Evolutionary conservation across 2,888 invertebrate species (phyloP).

Genomic region (Drosophila formosana): DNA sequence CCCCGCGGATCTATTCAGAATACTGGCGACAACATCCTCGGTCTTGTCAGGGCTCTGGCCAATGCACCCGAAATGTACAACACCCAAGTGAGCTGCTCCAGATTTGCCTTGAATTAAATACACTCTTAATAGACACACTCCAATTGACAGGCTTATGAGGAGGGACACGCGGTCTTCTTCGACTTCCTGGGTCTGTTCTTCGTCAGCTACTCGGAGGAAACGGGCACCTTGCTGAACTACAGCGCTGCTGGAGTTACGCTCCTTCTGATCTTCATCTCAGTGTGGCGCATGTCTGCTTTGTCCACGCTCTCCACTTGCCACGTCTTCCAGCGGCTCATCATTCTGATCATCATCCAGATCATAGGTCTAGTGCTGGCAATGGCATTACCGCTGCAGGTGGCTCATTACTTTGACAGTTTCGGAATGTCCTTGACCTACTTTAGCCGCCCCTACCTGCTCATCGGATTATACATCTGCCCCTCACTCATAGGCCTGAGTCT

Average conservation of each 20-base stretch:
- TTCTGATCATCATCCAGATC: constrained; percentile 74
- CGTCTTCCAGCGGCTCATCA: constrained; percentile 56
- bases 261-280: constrained; percentile 67
- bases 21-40: constrained; percentile 90
- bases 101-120: neutral
- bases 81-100: constrained; percentile 59
- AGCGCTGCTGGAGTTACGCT: constrained; percentile 83
- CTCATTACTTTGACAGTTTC: constrained; percentile 82
- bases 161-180: constrained; percentile 88
- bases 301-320: constrained; percentile 49
- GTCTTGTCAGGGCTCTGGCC: constrained; percentile 86
- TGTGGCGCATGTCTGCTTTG: constrained; percentile 75
- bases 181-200: constrained; percentile 90
- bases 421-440: constrained; percentile 87
- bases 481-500: constrained; percentile 77
- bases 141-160: constrained; percentile 80
- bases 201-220: constrained; percentile 87
- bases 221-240: constrained; percentile 83
- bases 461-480: constrained; percentile 83
- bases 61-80: constrained; percentile 83
- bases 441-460: constrained; percentile 86
- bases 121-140: neutral
- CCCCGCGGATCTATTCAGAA: constrained; percentile 90
- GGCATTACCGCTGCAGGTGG: constrained; percentile 80
- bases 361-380: constrained; percentile 76